Evolutionary conservation across 2,888 invertebrate species (phyloP), one percentile per base, ranked within the genome.

Genomic region (Aphodius sticticus): DNA sequence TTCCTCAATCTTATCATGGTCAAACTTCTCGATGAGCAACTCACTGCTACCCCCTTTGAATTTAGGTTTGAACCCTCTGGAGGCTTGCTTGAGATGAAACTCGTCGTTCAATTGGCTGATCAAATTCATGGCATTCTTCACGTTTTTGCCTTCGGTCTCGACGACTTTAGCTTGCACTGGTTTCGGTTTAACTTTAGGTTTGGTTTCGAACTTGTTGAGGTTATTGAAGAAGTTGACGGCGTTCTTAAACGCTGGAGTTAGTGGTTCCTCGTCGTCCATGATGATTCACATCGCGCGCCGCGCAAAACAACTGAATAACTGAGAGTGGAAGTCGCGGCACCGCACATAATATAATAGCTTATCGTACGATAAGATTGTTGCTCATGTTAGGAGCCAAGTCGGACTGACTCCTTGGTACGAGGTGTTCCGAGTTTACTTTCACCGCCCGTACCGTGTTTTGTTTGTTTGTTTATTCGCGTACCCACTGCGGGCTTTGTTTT

Each of bases 201-300:
- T 80, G 6, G 26, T 9, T 76, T 77, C 77, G n/a, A 35, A 69
- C 75, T 77, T 77, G 53, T 79, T 83, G 5, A 83, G 81, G 69
- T 76, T 83, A 69, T 83, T 83, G 72, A 83, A 83, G 76, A 83
- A 83, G 38, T 80, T 80, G 15, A 83, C 82, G 1, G 82, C 83
- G 6, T 79, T 80, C 77, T 83, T 83, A 14, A 83, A 82, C 16
- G 81, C 82, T 15, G 83, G 82, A 69, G 82, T 83, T 26, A 77
- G 37, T 70, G 81, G 81, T 76, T 79, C 82, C 77, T 82, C 82
- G 82, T 82, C 82, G 35, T 81, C 79, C 79, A 77, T 79, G 77
- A 74, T 70, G 26, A 71, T 35, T 71, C 76, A 76, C 26, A 69
- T 76, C 70, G 79, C 76, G 53, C 79, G 76, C 53, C 26, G 7